Conservation (phyloP, 2,888 invertebrate genomes). For the Drosophila pullipes region DNA sequence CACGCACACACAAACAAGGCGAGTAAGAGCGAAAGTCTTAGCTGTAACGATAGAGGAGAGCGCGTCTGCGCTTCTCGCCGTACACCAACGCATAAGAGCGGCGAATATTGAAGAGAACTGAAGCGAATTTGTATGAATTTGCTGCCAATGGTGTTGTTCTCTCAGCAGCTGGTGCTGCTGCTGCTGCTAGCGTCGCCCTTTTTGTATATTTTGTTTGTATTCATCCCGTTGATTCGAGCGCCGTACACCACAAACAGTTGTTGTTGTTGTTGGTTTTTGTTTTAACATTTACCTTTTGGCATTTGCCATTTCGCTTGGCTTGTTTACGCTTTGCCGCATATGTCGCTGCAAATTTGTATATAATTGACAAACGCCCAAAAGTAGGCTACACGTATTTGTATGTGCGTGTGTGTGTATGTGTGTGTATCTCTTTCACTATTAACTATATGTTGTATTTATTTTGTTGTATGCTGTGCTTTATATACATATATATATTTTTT, state of each 20-base stretch:
- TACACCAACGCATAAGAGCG: conserved; percentile 60
- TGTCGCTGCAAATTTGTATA: conserved; percentile 75
- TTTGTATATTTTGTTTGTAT: conserved; percentile 30
- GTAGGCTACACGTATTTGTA: conserved; percentile 43
- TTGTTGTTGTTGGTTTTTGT: conserved; percentile 37
- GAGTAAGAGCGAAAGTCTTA: conserved; percentile 27
- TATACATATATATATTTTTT: conserved; percentile 21
- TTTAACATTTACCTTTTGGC: conserved; percentile 38
- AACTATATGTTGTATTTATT: conserved; percentile 27
- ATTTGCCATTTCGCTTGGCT: conserved; percentile 43
- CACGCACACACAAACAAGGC: conserved; percentile 18
- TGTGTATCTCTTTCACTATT: conserved; percentile 33
- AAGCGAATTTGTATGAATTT: conserved; percentile 23
- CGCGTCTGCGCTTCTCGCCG: conserved; percentile 59
- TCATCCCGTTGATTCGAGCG: conserved; percentile 9
- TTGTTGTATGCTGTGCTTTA: not conserved
- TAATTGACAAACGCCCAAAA: conserved; percentile 65
- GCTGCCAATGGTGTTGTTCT: not conserved
- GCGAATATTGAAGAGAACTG: conserved; percentile 9
- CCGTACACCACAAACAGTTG: conserved; percentile 41
- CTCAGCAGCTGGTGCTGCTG: not conserved
- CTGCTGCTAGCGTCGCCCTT: conserved; percentile 57
- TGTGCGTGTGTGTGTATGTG: not conserved
- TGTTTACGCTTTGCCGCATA: conserved; percentile 80
- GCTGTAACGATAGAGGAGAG: conserved; percentile 15